Conservation (phyloP, 1,140 invertebrate genomes). For the Ctenoplectra terminalis region DNA sequence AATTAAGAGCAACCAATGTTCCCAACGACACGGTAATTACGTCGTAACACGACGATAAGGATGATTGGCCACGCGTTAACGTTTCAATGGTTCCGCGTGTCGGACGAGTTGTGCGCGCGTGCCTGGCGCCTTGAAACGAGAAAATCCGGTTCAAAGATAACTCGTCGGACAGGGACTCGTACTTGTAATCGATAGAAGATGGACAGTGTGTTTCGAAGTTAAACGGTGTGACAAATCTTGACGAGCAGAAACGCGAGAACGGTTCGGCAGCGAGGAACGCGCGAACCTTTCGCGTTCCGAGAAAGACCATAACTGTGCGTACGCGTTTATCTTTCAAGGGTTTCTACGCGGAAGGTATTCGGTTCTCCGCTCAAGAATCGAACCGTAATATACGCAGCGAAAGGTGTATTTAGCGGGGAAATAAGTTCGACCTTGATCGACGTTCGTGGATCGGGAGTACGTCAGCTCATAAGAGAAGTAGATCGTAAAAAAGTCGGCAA, state of each 20-base stretch:
- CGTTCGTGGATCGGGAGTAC: slow-evolving; percentile 28
- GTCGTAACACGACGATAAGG: slow-evolving; percentile 36
- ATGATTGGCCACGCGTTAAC: slow-evolving; percentile 20
- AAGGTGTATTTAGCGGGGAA: not conserved
- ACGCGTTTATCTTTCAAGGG: too few species aligned
- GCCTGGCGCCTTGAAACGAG: slow-evolving; percentile 34
- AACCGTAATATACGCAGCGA: too few species aligned
- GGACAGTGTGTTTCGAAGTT: not conserved
- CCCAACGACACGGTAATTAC: slow-evolving; percentile 2
- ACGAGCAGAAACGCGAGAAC: too few species aligned
- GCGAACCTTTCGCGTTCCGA: too few species aligned
- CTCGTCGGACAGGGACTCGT: not conserved
- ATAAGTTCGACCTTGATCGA: slow-evolving; percentile 51
- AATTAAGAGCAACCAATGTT: slow-evolving; percentile 3
- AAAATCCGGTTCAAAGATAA: slow-evolving; percentile 34
- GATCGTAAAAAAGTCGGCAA: slow-evolving; percentile 64
- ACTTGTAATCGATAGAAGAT: not conserved
- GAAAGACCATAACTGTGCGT: too few species aligned
- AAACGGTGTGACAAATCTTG: too few species aligned
- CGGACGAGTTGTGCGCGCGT: slow-evolving; percentile 13
- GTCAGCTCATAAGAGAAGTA: slow-evolving; percentile 41
- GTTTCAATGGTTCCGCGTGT: slow-evolving; percentile 12
- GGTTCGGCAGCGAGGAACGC: too few species aligned
- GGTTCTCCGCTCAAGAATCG: too few species aligned
- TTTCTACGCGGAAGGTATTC: too few species aligned